These are phyloP conservation scores for Drosophila pegasa DNA, from an alignment of 2,888 invertebrate genomes.

Conservation along the genomic window DNA sequence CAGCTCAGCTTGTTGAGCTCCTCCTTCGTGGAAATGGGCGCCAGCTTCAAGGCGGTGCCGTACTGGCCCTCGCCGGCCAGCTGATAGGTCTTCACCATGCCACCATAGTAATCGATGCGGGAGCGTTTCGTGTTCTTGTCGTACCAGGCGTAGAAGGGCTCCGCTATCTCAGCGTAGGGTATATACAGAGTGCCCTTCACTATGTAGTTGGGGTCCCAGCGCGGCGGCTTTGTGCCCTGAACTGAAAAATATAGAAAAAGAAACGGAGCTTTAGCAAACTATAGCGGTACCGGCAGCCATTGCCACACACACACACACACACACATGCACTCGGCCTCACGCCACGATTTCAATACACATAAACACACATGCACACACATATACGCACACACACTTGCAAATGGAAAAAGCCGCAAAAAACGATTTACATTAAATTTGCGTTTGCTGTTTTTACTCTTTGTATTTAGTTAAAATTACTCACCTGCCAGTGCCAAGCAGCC, in stretches of 20 bases:
- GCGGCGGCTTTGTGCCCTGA: slow-evolving; percentile 85
- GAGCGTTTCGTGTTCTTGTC: slow-evolving; percentile 91
- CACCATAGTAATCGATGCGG: slow-evolving; percentile 97
- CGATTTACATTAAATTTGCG: slow-evolving; percentile 2
- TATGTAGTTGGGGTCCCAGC: slow-evolving; percentile 90
- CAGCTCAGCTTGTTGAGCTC: slow-evolving; percentile 91
- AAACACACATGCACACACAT: no score
- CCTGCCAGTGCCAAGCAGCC: slow-evolving; percentile 55
- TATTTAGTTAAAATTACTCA: slow-evolving; percentile 36
- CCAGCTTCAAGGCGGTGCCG: slow-evolving; percentile 92
- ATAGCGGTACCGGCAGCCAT: slow-evolving; percentile 45
- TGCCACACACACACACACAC: slow-evolving; percentile 13
- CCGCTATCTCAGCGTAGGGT: slow-evolving; percentile 96
- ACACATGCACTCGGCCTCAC: slow-evolving; percentile 17
- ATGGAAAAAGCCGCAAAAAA: slow-evolving; percentile 31
- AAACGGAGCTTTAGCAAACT: slow-evolving; percentile 10
- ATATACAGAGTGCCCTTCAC: slow-evolving; percentile 92
- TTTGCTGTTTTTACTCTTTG: slow-evolving; percentile 17
- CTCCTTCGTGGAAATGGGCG: slow-evolving; percentile 92
- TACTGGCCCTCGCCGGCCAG: slow-evolving; percentile 87
- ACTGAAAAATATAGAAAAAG: slow-evolving; percentile 44
- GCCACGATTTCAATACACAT: slow-evolving; percentile 38
- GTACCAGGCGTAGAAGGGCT: slow-evolving; percentile 96
- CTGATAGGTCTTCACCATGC: slow-evolving; percentile 97
- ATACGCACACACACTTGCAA: not conserved